These are phyloP conservation scores for Casuarius casuarius DNA, from an alignment of 2,113 vertebrate species.

Conservation along the genomic window DNA sequence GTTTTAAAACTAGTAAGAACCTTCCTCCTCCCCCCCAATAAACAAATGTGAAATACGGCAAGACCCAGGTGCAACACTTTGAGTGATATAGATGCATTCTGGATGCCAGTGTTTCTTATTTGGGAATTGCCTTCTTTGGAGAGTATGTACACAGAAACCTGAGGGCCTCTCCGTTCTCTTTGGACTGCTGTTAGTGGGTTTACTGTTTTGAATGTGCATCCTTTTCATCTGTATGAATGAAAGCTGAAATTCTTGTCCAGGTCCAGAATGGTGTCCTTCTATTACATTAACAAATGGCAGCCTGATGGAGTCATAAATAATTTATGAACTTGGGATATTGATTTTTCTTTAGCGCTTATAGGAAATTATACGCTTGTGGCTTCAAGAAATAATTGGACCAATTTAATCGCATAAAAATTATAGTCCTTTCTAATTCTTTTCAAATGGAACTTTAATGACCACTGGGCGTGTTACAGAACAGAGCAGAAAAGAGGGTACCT, in stretches of 20 bases:
- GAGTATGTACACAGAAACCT: neutral
- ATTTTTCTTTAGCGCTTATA: slow-evolving; percentile 64
- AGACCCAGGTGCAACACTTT: neutral
- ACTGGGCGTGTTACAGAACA: neutral
- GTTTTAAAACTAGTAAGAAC: slow-evolving; percentile 17
- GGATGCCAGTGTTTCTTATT: neutral
- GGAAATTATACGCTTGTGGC: slow-evolving; percentile 57
- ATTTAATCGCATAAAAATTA: slow-evolving; percentile 67
- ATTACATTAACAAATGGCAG: slow-evolving; percentile 20
- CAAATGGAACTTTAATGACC: slow-evolving; percentile 61
- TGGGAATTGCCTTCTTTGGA: neutral
- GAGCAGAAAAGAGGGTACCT: neutral
- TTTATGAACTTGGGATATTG: slow-evolving; percentile 61
- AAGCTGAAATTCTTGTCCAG: neutral
- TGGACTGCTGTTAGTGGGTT: neutral
- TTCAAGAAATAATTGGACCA: slow-evolving; percentile 56
- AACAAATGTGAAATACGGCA: neutral
- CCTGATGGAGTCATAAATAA: slow-evolving; percentile 57
- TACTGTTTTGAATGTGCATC: neutral
- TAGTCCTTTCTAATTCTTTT: slow-evolving; percentile 60
- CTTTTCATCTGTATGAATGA: neutral
- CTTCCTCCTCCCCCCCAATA: neutral
- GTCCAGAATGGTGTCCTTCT: neutral
- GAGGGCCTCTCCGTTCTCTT: neutral
- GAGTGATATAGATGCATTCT: neutral